Percentiles rank a stretch among this genome's conserved stretches.
Evolutionary conservation across 64 coral and sea anemone genomes (phyloP).

Genomic region (Stichodactyla mertensii): DNA sequence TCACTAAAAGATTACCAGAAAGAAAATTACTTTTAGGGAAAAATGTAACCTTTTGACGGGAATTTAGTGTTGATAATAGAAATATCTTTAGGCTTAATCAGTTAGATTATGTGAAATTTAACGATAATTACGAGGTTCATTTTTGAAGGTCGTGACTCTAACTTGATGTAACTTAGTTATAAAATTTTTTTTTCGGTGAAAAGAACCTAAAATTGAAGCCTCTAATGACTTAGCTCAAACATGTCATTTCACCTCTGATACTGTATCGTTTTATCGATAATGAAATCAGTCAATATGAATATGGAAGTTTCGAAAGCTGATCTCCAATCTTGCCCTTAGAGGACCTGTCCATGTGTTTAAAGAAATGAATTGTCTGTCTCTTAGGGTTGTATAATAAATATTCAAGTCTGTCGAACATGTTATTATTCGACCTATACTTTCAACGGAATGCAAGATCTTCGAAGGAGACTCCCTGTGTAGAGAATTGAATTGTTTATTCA

Average conservation of each 20-base stretch:
- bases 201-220: neutral
- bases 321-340: neutral
- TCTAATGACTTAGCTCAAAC: neutral
- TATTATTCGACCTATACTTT: neutral
- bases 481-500: conserved; percentile 1
- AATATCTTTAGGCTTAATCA: neutral
- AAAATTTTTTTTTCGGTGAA: neutral
- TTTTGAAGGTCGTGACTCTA: neutral
- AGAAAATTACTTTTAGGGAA: neutral
- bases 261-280: neutral
- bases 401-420: neutral
- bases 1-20: neutral
- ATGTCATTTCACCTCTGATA: neutral
- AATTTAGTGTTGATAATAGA: neutral
- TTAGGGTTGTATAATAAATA: neutral
- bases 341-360: neutral
- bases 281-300: conserved; percentile 4
- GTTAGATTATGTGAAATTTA: neutral
- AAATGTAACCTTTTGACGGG: neutral
- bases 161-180: neutral
- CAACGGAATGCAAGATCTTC: neutral
- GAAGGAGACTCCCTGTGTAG: neutral
- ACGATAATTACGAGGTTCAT: neutral
- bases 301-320: neutral
- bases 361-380: neutral